Conservation (phyloP, 2,113 vertebrate species). For the Plestiodon gilberti region DNA sequence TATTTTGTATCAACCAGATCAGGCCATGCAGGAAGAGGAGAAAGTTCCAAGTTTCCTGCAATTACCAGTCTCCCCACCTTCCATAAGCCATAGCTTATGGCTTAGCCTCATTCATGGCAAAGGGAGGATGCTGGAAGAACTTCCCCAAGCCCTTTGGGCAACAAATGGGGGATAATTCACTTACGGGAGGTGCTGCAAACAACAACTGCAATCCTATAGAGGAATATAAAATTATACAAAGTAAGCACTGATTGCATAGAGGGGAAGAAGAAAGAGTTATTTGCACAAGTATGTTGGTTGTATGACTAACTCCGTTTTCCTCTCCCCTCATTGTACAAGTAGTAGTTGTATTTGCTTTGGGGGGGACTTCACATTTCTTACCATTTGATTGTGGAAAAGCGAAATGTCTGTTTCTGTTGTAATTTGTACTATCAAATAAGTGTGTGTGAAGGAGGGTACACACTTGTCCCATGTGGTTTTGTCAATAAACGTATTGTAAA, state of each 20-base stretch:
- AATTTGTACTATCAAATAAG: neutral
- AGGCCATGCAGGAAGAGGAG: neutral
- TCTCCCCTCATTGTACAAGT: neutral
- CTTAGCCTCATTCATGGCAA: neutral
- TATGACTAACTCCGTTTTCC: neutral
- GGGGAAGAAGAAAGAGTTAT: neutral
- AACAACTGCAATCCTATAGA: neutral
- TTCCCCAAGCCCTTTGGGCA: too few relatives aligned
- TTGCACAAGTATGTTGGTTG: neutral
- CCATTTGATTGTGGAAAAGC: neutral
- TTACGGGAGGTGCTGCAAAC: neutral
- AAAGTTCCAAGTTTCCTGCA: neutral
- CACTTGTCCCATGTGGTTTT: neutral
- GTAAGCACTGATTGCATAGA: neutral
- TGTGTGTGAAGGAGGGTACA: neutral
- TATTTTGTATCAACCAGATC: neutral
- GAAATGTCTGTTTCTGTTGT: neutral
- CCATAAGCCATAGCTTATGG: neutral
- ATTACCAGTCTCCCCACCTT: neutral
- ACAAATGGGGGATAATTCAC: neutral
- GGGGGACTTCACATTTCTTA: neutral
- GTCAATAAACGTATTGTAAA: neutral
- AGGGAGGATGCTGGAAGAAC: neutral
- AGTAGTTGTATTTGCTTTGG: neutral
- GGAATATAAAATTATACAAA: neutral